Conservation (phyloP, 2,888 invertebrate genomes). For the Phalangium opilio region DNA sequence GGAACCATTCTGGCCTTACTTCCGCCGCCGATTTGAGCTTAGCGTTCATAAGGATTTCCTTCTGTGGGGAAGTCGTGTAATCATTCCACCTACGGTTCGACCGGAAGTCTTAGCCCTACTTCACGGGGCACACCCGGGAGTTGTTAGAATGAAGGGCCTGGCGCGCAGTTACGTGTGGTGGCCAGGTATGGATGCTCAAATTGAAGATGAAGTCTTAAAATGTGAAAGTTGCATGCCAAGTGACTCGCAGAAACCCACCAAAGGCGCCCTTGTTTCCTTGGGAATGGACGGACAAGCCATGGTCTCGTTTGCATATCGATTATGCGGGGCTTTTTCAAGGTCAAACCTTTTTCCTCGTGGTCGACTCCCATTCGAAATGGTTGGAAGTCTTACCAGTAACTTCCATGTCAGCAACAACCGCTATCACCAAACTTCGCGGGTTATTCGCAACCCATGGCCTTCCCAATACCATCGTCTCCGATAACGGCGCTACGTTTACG, state of each 20-base stretch:
- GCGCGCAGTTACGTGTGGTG: constrained; percentile 5
- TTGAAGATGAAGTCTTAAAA: background rate
- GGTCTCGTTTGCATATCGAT: constrained; percentile 4
- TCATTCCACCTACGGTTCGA: background rate
- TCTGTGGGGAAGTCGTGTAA: constrained; percentile 3
- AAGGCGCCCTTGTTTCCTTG: background rate
- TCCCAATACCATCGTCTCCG: constrained; percentile 21
- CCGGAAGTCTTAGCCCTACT: background rate
- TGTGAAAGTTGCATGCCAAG: constrained; percentile 1
- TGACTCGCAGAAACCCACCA: constrained; percentile 1
- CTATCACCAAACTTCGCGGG: constrained; percentile 14
- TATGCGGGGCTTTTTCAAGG: constrained; percentile 17
- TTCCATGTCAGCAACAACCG: constrained; percentile 13
- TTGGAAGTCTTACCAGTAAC: constrained; percentile 19
- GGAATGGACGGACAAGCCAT: constrained; percentile 1
- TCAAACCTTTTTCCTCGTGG: constrained; percentile 20
- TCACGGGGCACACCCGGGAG: constrained; percentile 4
- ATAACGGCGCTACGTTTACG: constrained; percentile 23
- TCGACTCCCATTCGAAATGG: constrained; percentile 23
- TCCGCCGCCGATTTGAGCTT: background rate
- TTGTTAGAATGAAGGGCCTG: constrained; percentile 3
- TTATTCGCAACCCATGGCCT: constrained; percentile 21
- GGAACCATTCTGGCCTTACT: background rate
- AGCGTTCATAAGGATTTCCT: background rate
- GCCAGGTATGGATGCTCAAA: constrained; percentile 3